Evolutionary conservation across 2,888 invertebrate genomes (phyloP).

Genomic region (Lamproptera curius): DNA sequence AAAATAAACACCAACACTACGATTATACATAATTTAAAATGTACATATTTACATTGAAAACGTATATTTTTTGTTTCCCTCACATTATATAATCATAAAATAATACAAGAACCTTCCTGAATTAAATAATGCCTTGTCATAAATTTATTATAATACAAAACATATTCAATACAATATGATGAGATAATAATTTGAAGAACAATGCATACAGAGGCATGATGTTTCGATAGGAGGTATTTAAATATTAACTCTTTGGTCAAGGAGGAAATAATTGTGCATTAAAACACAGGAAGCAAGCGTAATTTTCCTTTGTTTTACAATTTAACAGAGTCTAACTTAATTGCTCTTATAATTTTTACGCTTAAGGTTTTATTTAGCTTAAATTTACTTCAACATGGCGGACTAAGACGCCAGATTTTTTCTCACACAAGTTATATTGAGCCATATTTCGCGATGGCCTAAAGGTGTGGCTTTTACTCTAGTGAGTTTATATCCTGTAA

Average conservation of each 20-base stretch:
- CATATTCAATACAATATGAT: conserved; percentile 19
- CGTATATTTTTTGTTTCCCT: not conserved
- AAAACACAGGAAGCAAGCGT: conserved; percentile 30
- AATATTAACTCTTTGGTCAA: conserved; percentile 31
- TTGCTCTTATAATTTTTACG: not conserved
- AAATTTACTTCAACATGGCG: not conserved
- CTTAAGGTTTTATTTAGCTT: conserved; percentile 6
- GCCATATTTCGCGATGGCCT: too few species aligned
- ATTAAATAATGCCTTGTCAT: conserved; percentile 7
- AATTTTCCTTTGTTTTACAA: conserved; percentile 30
- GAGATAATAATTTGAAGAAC: conserved; percentile 30
- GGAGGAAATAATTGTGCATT: conserved; percentile 31
- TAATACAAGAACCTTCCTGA: conserved; percentile 1
- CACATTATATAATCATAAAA: not conserved
- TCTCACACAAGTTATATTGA: too few species aligned
- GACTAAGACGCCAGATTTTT: not conserved
- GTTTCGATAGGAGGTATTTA: conserved; percentile 33
- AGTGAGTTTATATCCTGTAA: too few species aligned
- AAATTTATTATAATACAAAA: conserved; percentile 12
- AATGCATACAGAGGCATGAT: conserved; percentile 30
- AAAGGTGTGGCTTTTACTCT: too few species aligned
- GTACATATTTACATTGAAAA: too few species aligned
- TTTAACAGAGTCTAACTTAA: conserved; percentile 6
- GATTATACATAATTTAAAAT: too few species aligned
- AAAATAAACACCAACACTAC: too few species aligned